phyloP scores from a whole-genome alignment of 2,888 invertebrate genomes.

The Galerucella calmariensis region DNA sequence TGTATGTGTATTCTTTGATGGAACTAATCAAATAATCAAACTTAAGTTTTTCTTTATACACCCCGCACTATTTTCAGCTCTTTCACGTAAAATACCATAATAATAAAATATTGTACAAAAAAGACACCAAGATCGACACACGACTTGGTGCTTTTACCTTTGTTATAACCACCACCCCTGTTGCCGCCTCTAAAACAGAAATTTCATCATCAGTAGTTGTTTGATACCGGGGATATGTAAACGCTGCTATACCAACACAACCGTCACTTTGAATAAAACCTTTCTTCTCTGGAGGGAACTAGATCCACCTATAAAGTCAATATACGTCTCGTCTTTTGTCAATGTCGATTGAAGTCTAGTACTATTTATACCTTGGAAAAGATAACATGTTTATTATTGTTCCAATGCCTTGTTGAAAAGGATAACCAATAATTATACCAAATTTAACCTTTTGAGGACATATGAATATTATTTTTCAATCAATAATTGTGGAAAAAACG shows the following conservation, averaged over 20 bases:
- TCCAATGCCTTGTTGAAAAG: not conserved
- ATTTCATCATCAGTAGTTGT: conserved; percentile 70
- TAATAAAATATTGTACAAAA: conserved; percentile 64
- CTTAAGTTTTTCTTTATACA: conserved; percentile 6
- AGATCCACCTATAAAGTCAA: conserved; percentile 43
- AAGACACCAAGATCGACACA: conserved; percentile 78
- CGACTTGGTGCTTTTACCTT: conserved; percentile 92
- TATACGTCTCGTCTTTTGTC: conserved; percentile 17
- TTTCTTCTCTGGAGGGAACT: conserved; percentile 41
- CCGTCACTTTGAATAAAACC: conserved; percentile 37
- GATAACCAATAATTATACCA: not conserved
- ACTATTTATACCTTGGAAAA: conserved; percentile 3
- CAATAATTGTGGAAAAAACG: too few species aligned
- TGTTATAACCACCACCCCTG: conserved; percentile 96
- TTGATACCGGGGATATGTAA: conserved; percentile 67
- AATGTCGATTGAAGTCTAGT: not conserved
- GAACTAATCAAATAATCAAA: not conserved
- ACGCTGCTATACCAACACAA: conserved; percentile 53
- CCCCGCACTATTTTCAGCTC: conserved; percentile 44
- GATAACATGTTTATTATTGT: not conserved
- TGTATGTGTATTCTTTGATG: too few species aligned
- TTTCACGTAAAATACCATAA: conserved; percentile 48
- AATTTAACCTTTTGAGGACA: conserved; percentile 8
- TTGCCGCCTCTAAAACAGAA: conserved; percentile 94
- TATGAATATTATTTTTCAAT: not conserved